A percentile compares a stretch with the other conserved stretches of the same genome.
Conservation (phyloP, 2,888 invertebrate genomes). For the Rhagonycha lutea region DNA sequence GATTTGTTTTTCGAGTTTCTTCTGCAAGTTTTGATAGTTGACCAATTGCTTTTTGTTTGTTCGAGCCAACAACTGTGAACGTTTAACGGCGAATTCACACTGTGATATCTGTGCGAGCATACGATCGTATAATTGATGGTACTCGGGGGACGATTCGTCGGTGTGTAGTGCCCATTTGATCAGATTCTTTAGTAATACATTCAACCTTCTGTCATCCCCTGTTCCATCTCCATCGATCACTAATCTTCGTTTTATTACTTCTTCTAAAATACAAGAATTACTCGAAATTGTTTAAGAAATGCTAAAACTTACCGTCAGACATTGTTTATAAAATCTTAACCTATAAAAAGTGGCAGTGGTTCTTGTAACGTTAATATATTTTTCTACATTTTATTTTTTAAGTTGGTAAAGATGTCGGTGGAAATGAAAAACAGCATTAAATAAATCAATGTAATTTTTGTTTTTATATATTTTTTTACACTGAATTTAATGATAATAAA, state of each 20-base stretch:
- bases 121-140: conserved; percentile 74
- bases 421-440: too few species aligned
- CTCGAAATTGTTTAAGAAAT: background rate
- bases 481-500: too few species aligned
- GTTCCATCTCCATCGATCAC: conserved; percentile 97
- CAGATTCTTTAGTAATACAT: conserved; percentile 80
- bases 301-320: conserved; percentile 13
- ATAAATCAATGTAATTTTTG: too few species aligned
- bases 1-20: conserved; percentile 78
- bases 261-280: conserved; percentile 67
- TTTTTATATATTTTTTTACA: too few species aligned
- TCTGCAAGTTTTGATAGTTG: conserved; percentile 79
- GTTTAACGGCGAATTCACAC: conserved; percentile 85
- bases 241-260: conserved; percentile 87
- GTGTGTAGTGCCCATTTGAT: conserved; percentile 77
- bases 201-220: conserved; percentile 90
- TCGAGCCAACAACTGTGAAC: conserved; percentile 76
- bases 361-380: background rate
- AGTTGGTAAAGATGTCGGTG: too few species aligned
- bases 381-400: too few species aligned
- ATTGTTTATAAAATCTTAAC: conserved; percentile 4
- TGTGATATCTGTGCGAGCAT: conserved; percentile 83
- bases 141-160: conserved; percentile 69
- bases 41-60: conserved; percentile 85
- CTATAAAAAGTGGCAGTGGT: background rate